Percentiles rank a stretch among this genome's conserved stretches.
These are phyloP conservation scores for Uromys caudimaculatus DNA, from an alignment of 2,797 vertebrate genomes.

Conservation along the genomic window DNA sequence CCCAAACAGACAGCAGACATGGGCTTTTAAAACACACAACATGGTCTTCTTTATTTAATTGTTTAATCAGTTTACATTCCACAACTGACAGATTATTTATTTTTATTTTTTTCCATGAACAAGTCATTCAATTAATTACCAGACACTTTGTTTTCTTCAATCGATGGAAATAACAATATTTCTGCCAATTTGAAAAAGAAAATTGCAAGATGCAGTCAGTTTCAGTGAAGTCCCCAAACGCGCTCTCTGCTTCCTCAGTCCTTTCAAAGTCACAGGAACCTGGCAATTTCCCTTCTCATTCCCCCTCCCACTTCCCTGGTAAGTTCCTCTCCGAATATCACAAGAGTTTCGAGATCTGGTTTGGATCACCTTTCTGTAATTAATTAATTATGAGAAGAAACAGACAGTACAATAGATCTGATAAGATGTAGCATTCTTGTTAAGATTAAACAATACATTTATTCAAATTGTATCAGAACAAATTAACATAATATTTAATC, in stretches of 20 bases:
- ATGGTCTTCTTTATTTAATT: constrained; percentile 89
- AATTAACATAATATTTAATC: constrained; percentile 82
- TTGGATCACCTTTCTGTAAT: constrained; percentile 84
- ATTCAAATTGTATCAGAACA: constrained; percentile 83
- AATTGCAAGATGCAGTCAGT: constrained; percentile 84
- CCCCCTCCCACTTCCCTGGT: constrained; percentile 77
- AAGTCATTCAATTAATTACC: constrained; percentile 89
- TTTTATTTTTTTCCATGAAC: constrained; percentile 89
- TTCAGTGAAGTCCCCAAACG: constrained; percentile 79
- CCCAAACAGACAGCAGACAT: constrained; percentile 83
- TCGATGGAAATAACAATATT: constrained; percentile 87
- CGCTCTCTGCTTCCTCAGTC: constrained; percentile 77
- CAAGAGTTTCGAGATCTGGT: constrained; percentile 75
- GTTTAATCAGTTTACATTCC: constrained; percentile 92
- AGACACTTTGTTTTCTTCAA: constrained; percentile 87
- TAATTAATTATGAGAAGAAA: constrained; percentile 85
- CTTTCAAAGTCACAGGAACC: constrained; percentile 77
- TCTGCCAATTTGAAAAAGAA: constrained; percentile 86
- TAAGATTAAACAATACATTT: constrained; percentile 85
- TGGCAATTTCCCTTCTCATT: constrained; percentile 75
- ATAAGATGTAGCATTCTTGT: constrained; percentile 83
- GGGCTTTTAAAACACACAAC: constrained; percentile 89
- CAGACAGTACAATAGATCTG: constrained; percentile 84
- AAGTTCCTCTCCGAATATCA: constrained; percentile 75
- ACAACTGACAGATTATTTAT: constrained; percentile 90